Evolutionary conservation across 2,888 invertebrate species (phyloP).

Genomic region (Apotomis betuletana): DNA sequence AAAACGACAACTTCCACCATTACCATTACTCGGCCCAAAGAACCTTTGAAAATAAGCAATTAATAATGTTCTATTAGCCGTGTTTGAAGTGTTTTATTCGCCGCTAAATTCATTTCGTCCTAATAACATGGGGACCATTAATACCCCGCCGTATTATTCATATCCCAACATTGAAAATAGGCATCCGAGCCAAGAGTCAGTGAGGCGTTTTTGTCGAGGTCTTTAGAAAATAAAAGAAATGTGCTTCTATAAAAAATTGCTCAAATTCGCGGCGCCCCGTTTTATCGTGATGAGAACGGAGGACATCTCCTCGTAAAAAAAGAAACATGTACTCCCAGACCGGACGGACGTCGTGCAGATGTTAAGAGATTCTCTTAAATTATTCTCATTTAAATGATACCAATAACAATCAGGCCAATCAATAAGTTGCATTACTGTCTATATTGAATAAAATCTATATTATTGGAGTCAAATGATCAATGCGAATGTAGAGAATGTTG

Average conservation of each 20-base stretch:
- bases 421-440: too few relatives aligned
- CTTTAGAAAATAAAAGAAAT: background rate
- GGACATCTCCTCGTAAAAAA: too few relatives aligned
- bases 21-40: background rate
- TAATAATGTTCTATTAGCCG: slow-evolving; percentile 15
- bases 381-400: too few relatives aligned
- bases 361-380: too few relatives aligned
- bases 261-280: too few relatives aligned
- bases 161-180: slow-evolving; percentile 25
- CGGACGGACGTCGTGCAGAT: too few relatives aligned
- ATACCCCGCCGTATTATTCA: slow-evolving; percentile 18
- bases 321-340: too few relatives aligned
- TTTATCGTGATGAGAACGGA: too few relatives aligned
- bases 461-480: too few relatives aligned
- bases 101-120: slow-evolving; percentile 14
- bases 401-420: too few relatives aligned
- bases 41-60: slow-evolving; percentile 20
- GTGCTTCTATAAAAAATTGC: background rate
- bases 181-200: slow-evolving; percentile 7
- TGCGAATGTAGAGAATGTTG: too few relatives aligned
- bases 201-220: background rate
- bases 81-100: slow-evolving; percentile 15
- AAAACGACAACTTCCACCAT: background rate
- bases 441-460: too few relatives aligned
- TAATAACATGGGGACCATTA: slow-evolving; percentile 20